Conservation (phyloP, 1,140 invertebrate genomes). For the Magallana gigas region DNA sequence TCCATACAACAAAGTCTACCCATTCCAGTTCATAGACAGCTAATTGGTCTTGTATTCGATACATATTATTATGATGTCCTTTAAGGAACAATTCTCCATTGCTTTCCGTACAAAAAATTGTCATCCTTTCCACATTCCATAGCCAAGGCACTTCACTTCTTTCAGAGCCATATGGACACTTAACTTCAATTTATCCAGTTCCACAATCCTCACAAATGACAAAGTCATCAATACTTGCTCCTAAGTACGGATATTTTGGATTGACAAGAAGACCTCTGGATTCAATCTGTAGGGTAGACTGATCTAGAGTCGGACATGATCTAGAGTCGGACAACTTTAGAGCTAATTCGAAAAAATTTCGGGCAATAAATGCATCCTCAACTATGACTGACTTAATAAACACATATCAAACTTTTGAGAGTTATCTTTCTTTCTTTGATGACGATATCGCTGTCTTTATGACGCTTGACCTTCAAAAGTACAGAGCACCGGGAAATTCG, state of each 20-base stretch:
- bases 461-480: too few species aligned
- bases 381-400: too few species aligned
- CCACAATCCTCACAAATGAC: slow-evolving; percentile 45
- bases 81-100: slow-evolving; percentile 38
- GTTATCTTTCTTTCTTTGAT: too few species aligned
- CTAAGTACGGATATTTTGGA: slow-evolving; percentile 46
- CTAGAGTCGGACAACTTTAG: too few species aligned
- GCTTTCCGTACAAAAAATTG: neutral
- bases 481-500: too few species aligned
- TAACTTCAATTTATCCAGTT: slow-evolving; percentile 41
- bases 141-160: slow-evolving; percentile 39
- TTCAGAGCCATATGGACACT: slow-evolving; percentile 50
- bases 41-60: slow-evolving; percentile 46
- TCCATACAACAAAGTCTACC: slow-evolving; percentile 48
- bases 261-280: slow-evolving; percentile 39
- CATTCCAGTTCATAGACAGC: slow-evolving; percentile 44
- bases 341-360: too few species aligned
- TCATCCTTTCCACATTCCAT: slow-evolving; percentile 16
- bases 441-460: too few species aligned
- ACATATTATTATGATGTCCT: slow-evolving; percentile 44
- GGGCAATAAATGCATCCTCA: too few species aligned
- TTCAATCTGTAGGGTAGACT: neutral
- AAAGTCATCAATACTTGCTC: slow-evolving; percentile 46
- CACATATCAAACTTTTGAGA: too few species aligned
- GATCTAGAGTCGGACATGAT: too few species aligned